Evolutionary conservation across 2,888 invertebrate species (phyloP), one percentile per base, ranked within the genome.

Genomic region (Diaprepes abbreviatus): DNA sequence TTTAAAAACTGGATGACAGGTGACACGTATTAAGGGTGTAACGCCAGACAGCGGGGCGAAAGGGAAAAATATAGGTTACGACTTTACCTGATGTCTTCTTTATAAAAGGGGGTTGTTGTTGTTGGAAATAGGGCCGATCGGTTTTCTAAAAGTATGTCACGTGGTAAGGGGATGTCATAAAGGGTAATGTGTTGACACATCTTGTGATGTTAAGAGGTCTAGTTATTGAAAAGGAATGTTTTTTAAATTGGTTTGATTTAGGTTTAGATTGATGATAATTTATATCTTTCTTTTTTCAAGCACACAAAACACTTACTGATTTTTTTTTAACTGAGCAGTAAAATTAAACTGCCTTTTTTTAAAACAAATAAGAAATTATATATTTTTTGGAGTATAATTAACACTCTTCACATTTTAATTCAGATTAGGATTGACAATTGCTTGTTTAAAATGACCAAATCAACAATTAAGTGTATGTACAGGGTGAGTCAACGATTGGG

Each of bases 21-120:
- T 50, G 28, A 50, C 28, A 2, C 28, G 14, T 28, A 50, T 28
- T 28, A 31, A 28, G 16, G 48, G 48, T 28, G 48, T 28, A 50
- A 50, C 6, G 3, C 48, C 28, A 50, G 48, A 50, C 28, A 14
- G 28, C 24, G 45, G 12, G 45, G 45, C 6, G 24, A 45, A 45
- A 45, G 24, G 24, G 45, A 19, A 45, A 50, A 50, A 50, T 50
- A 28, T 50, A 28, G 48, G 48, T 50, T 50, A 28, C 48, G 48
- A 50, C 48, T 50, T 50, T 50, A 50, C 48, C 48, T 50, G 28
- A 50, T 50, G 28, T 50, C 28, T 28, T 48, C 28, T 28, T 50
- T 14, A 50, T 24, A 50, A 50, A 48, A 50, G 9, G 48, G 48
- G 48, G 48, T 50, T 50, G 48, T 50, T 28, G 48, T 50, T 50